Evolutionary conservation across 2,113 vertebrate genomes (phyloP).

Genomic region (Jaculus jaculus): DNA sequence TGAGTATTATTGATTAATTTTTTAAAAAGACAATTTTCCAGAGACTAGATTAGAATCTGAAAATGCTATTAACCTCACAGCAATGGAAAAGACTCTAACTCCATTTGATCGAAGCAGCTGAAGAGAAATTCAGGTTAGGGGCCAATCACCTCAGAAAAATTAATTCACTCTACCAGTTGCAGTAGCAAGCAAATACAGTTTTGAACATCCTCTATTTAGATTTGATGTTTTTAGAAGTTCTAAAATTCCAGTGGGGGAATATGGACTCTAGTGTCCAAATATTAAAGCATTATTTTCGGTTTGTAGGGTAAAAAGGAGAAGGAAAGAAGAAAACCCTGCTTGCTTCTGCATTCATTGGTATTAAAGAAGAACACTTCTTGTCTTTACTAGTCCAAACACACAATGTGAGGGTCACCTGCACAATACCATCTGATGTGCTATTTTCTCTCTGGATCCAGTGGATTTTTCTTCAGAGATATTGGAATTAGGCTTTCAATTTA

Average conservation of each 20-base stretch:
- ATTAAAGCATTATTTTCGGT: neutral
- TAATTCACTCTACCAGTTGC: slow-evolving; percentile 73
- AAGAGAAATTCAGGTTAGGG: slow-evolving; percentile 79
- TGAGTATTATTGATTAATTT: slow-evolving; percentile 83
- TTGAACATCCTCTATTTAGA: slow-evolving; percentile 57
- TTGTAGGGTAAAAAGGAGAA: neutral
- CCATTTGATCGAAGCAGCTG: slow-evolving; percentile 72
- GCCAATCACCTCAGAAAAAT: slow-evolving; percentile 79
- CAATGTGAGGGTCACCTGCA: neutral
- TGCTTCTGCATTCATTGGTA: neutral
- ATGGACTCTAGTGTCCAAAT: slow-evolving; percentile 32
- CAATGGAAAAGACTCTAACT: slow-evolving; percentile 76
- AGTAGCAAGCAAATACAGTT: slow-evolving; percentile 73
- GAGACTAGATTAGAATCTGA: slow-evolving; percentile 82
- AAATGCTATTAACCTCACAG: slow-evolving; percentile 82
- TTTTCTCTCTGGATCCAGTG: slow-evolving; percentile 9
- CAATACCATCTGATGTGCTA: neutral
- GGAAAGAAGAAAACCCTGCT: neutral
- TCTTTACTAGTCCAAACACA: neutral
- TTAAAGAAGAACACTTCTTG: slow-evolving; percentile 12
- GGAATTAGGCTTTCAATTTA: neutral
- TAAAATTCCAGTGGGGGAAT: slow-evolving; percentile 50
- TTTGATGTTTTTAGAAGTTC: slow-evolving; percentile 59
- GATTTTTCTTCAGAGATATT: neutral
- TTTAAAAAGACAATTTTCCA: slow-evolving; percentile 79